Evolutionary conservation across 2,888 invertebrate genomes (phyloP), one percentile per base, ranked within the genome.

Genomic region (Dasypolia templi): DNA sequence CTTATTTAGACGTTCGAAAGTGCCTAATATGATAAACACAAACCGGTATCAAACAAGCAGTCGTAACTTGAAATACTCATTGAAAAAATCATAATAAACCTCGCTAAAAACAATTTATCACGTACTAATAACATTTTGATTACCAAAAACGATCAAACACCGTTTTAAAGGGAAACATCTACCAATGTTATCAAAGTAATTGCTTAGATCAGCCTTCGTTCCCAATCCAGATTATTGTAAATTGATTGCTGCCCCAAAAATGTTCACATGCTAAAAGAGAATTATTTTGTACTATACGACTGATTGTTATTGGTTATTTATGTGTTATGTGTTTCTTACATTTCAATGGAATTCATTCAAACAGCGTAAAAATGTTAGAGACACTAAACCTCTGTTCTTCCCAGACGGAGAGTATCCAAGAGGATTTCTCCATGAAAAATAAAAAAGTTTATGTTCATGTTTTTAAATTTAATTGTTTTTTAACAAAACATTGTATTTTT

Each of bases 191-290:
- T 72, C 53, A 26, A 64, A 67, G 64, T 73, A 78, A 79, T 85
- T 77, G 67, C 81, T 85, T 80, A 79, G 79, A 83, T 82, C 82
- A 64, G 65, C 63, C 51, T 39, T 74, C 69, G 32, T 70, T 53
- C n/a, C 39, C 59, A 67, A 51, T 76, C 72, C 55, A 65, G 75
- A 76, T 79, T 81, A 80, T 68, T 77, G 32, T 79, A 70, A 78
- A 83, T 83, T 79, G 77, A 83, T 77, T 81, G 61, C 72, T 70
- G 75, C 66, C 72, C 76, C 74, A 75, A 81, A 83, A 77, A 69
- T 49, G 2, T 2, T 46, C 5, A 22, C 17, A 14, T 17, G 14
- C 17, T 58, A 67, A 46, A 49, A 58, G 35, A 62, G 14, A 69
- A 53, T 64, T n/a, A 64, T 19, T 49, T 64, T 51, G 11, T 51